Percentiles rank a stretch among this genome's conserved stretches.
These are phyloP conservation scores for Acronicta leporina DNA, from an alignment of 2,888 invertebrate species.

Conservation along the genomic window DNA sequence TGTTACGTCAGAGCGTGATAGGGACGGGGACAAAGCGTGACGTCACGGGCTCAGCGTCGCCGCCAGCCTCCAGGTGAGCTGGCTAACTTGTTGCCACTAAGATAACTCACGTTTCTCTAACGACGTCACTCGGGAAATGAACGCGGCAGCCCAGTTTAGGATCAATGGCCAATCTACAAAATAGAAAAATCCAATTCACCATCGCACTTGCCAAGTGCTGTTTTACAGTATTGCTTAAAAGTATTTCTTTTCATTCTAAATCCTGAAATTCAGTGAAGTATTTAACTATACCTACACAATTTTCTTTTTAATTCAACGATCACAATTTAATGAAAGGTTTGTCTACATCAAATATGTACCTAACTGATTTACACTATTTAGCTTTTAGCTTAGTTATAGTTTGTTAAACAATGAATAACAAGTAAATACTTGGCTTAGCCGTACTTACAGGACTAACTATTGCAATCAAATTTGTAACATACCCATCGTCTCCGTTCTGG, in stretches of 20 bases:
- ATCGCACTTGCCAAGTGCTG: constrained; percentile 51
- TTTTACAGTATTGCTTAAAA: constrained; percentile 9
- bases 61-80: constrained; percentile 64
- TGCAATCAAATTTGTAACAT: constrained; percentile 43
- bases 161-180: constrained; percentile 89
- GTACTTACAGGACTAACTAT: constrained; percentile 37
- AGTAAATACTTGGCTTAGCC: constrained; percentile 2
- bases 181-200: constrained; percentile 82
- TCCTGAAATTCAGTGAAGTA: not conserved
- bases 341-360: constrained; percentile 15
- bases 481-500: constrained; percentile 81
- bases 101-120: constrained; percentile 86
- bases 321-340: constrained; percentile 24
- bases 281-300: not conserved
- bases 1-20: constrained; percentile 32
- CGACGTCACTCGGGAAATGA: constrained; percentile 88
- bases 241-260: not conserved
- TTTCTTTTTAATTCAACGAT: not conserved
- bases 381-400: constrained; percentile 23
- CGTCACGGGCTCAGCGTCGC: constrained; percentile 70
- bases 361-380: constrained; percentile 22
- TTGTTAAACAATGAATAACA: constrained; percentile 7
- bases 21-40: constrained; percentile 62
- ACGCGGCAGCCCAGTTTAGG: constrained; percentile 88
- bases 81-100: constrained; percentile 50